These are phyloP conservation scores for Sardina pilchardus DNA, from an alignment of 2,113 vertebrate species.

Conservation along the genomic window DNA sequence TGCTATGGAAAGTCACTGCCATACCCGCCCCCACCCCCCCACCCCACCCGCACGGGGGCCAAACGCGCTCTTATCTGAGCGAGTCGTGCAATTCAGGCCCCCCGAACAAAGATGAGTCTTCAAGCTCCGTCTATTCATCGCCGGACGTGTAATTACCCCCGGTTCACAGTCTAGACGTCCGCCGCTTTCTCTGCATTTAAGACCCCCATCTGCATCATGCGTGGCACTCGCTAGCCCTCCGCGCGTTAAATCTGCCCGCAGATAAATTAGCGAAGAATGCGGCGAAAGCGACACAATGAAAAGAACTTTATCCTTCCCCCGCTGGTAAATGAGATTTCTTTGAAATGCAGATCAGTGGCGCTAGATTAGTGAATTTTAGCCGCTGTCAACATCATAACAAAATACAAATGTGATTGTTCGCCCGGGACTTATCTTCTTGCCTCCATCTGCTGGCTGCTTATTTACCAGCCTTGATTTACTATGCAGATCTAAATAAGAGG, in stretches of 20 bases:
- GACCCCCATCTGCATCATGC: constrained; percentile 91
- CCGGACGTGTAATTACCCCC: constrained; percentile 98
- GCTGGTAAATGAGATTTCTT: constrained; percentile 99
- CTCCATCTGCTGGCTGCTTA: constrained; percentile 99
- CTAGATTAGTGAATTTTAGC: constrained; percentile 99
- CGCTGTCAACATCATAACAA: constrained; percentile 99
- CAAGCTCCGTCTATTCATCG: constrained; percentile 91
- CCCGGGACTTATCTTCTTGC: constrained; percentile 93
- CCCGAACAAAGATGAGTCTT: constrained; percentile 91
- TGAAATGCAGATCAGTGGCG: constrained; percentile 99
- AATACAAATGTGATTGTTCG: constrained; percentile 99
- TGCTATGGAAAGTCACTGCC: constrained; percentile 68
- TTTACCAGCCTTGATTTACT: constrained; percentile 99
- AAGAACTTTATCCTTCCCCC: constrained; percentile 98
- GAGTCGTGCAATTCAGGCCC: constrained; percentile 83
- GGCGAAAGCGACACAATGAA: constrained; percentile 98
- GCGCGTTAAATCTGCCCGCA: constrained; percentile 94
- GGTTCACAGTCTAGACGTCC: constrained; percentile 96
- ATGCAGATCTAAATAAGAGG: constrained; percentile 99
- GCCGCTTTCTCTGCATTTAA: constrained; percentile 99
- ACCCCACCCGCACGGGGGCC: constrained; percentile 62
- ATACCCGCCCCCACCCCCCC: constrained; percentile 63
- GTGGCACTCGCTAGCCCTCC: constrained; percentile 77
- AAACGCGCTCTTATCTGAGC: constrained; percentile 80
- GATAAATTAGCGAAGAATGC: constrained; percentile 99